Evolutionary conservation across 2,113 vertebrate genomes (phyloP), one percentile per base, ranked within the genome.

Genomic region (Bujurquina vittata): DNA sequence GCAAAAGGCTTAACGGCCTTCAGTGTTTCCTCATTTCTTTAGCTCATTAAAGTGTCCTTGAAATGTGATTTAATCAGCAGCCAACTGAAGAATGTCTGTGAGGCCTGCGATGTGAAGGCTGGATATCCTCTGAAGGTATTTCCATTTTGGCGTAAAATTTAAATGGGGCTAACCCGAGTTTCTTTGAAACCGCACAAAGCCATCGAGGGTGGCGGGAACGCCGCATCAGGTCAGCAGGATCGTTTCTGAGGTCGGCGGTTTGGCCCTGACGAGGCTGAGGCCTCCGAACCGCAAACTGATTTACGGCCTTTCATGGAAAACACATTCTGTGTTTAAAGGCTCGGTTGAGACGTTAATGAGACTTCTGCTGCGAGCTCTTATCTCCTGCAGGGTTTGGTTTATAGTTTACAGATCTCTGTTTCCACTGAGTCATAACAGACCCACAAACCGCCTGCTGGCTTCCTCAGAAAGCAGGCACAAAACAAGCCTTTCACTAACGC

Each of bases 281-380:
- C 54, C 79, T 62, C 77, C 2, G 2, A 43, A 54, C 74, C 67
- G 75, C 40, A 37, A 3, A 35, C 73, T 79, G 80, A 84, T 85
- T 89, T 81, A 86, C 22, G 3, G 40, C 4, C 35, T 29, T 22
- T 62, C 60, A 33, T 78, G 63, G 65, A 83, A 88, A 87, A 85
- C 79, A 69, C 65, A 18, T 63, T 82, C 17, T 60, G 62, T 8
- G 84, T 75, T 76, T 78, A 31, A 80, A 81, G 4, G 59, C 74
- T 79, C 0, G 7, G 15, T 57, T 22, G 37, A 76, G 35, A 75
- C 37, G 12, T 22, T 77, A 82, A 86, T 60, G 72, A 77, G 89
- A 5, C 57, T 43, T 46, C 58, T 57, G 80, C 75, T 77, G 77
- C 6, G 22, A 62, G 55, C 9, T 74, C 37, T 77, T 57, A 80